Evolutionary conservation across 2,797 vertebrate genomes (phyloP), one percentile per base, ranked within the genome.

Genomic region (Microctenopoma steveboyesi): DNA sequence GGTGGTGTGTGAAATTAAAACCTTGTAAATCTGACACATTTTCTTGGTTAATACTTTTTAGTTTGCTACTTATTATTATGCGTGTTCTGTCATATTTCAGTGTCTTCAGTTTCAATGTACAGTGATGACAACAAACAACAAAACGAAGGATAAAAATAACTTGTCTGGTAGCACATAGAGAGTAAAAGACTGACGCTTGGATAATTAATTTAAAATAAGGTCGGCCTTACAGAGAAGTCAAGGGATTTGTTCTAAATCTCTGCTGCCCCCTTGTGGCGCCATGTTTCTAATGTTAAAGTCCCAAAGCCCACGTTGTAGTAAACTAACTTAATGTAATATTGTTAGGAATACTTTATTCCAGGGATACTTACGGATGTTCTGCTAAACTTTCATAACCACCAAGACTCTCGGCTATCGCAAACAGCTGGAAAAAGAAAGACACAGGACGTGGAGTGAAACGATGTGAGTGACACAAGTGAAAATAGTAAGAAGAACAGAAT

Each of bases 321-420:
- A 58, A 59, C 4, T 0, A 7, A 39, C 3, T 1, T 47, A 39
- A 28, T 22, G 35, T n/a, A 11, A 57, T 6, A 6, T 15, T 13
- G 0, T 51, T 15, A 4, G 28, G 7, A 71, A 9, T 16, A 27
- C 52, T 57, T 40, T 1, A 66, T 4, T 64, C 0, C 0, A n/a
- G 2, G 5, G 18, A 62, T 81, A 96, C 98, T 97, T 92, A 99
- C 98, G 97, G 97, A 72, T 96, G 97, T 65, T 98, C 96, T 58
- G 95, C 97, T 79, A 99, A 94, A 92, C 97, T 99, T 88, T 99
- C 97, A 1, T 93, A 97, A 30, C 97, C 98, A 11, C 98, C 98
- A 33, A 99, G 93, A 82, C 97, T 99, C 90, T 97, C 96, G 14
- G 96, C 95, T 53, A 98, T 74, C 0, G 87, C 14, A 83, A 99